Evolutionary conservation across 1,140 invertebrate genomes (phyloP), one percentile per base, ranked within the genome.

Genomic region (Hesperophylax magnus): DNA sequence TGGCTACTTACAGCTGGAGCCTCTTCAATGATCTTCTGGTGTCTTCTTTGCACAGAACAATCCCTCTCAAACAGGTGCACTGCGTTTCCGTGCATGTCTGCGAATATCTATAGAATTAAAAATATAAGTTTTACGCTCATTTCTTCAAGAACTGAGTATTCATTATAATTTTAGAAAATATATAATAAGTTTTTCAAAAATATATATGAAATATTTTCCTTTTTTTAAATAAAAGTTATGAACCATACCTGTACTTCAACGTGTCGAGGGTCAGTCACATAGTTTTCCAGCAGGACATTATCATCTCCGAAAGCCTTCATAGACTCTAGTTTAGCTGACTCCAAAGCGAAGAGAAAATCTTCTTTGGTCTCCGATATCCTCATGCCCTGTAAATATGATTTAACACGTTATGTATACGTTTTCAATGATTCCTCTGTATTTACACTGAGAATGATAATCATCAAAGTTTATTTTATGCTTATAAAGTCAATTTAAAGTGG

Each of bases 21-120:
- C 92, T 99, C 98, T 91, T 99, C 98, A 72, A 99, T 98, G 65
- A 99, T 95, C 90, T 99, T 99, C 86, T 99, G 98, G 91, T 99
- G 98, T 78, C 98, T 91, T 83, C 98, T 92, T 88, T 99, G 98
- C 18, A 99, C 95, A 60, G 96, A 98, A 87, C 98, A 99, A 87
- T 99, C 98, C 85, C 98, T 91, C 90, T 99, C 98, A 88, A 98
- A 99, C n/a, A 99, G 91, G 90, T 99, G 96, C 4, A 99, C 93
- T 20, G 93, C 95, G 90, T 99, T 98, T 5, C 97, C 97, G 86
- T 98, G 93, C 86, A 94, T 94, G 87, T 99, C 98, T 65, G 96
- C 98, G 85, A 99, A 95, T 34, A 99, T 93, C 89, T 90, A 81
- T 9, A 67, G 54, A 24, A 53, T 47, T 14, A 14, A 47, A 34